These are phyloP conservation scores for Notodonta ziczac DNA, from an alignment of 2,888 invertebrate genomes.

Conservation along the genomic window DNA sequence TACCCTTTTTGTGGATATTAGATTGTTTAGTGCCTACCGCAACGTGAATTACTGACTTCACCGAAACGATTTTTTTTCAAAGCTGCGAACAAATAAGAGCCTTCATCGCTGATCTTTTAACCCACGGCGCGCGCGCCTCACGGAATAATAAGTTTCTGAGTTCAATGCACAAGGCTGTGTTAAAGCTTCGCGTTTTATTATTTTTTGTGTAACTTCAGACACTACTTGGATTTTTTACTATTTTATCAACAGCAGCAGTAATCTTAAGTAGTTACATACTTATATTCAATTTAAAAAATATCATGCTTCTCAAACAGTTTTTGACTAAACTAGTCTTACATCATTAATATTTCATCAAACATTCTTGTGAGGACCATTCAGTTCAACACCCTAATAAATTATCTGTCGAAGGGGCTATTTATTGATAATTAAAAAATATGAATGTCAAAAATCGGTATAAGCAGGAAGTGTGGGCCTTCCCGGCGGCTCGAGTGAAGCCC, in stretches of 20 bases:
- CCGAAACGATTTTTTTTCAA: constrained; percentile 20
- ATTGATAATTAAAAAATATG: constrained; percentile 61
- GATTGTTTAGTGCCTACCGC: too few relatives aligned
- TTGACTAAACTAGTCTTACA: too few relatives aligned
- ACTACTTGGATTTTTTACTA: too few relatives aligned
- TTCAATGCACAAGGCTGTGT: constrained; percentile 50
- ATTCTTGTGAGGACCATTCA: constrained; percentile 1
- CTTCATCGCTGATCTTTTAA: constrained; percentile 50
- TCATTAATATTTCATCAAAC: too few relatives aligned
- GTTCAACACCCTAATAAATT: constrained; percentile 54
- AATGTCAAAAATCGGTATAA: constrained; percentile 74
- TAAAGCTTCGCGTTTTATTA: not conserved
- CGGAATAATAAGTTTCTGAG: constrained; percentile 50
- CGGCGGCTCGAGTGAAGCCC: constrained; percentile 72
- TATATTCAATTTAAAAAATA: not conserved
- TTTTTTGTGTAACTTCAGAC: not conserved
- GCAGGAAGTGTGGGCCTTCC: constrained; percentile 79
- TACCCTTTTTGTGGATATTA: too few relatives aligned
- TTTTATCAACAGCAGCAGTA: not conserved
- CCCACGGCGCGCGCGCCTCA: constrained; percentile 44
- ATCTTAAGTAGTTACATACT: not conserved
- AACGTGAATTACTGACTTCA: constrained; percentile 8
- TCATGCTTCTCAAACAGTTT: too few relatives aligned
- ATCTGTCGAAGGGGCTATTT: constrained; percentile 43
- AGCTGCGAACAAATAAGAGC: constrained; percentile 14